These are phyloP conservation scores for Drosophila pandora DNA, from an alignment of 1,140 invertebrate species.

Conservation along the genomic window DNA sequence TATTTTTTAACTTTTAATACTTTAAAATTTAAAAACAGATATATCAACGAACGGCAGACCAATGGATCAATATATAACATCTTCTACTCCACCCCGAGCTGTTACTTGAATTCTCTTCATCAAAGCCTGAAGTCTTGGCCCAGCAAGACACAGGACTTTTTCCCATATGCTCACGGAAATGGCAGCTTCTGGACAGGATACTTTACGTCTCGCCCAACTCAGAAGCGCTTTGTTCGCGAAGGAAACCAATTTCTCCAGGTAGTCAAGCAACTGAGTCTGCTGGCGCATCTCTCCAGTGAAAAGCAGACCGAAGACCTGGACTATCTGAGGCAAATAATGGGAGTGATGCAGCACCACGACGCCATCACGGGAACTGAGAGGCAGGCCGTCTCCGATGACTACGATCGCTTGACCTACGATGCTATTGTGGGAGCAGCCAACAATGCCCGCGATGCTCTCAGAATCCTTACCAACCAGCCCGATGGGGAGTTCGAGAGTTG, in stretches of 20 bases:
- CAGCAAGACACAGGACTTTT: slow-evolving; percentile 93
- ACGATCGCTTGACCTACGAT: slow-evolving; percentile 84
- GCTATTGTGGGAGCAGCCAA: slow-evolving; percentile 47
- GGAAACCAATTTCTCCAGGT: slow-evolving; percentile 92
- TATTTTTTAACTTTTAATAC: not conserved
- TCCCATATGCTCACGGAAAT: slow-evolving; percentile 94
- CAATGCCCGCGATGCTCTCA: slow-evolving; percentile 65
- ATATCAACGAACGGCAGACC: slow-evolving; percentile 86
- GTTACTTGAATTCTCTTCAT: slow-evolving; percentile 94
- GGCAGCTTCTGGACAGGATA: slow-evolving; percentile 98
- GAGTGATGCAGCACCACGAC: slow-evolving; percentile 96
- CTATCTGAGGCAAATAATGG: slow-evolving; percentile 85
- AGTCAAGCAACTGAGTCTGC: slow-evolving; percentile 85
- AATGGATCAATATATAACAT: slow-evolving; percentile 86
- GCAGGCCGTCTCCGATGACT: slow-evolving; percentile 94
- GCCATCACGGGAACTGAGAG: slow-evolving; percentile 95
- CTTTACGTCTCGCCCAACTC: slow-evolving; percentile 94
- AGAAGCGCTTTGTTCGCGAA: slow-evolving; percentile 91
- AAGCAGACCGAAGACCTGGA: slow-evolving; percentile 70
- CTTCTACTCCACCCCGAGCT: slow-evolving; percentile 90
- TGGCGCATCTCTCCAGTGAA: slow-evolving; percentile 58
- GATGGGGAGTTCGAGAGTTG: slow-evolving; percentile 85
- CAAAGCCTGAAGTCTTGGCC: slow-evolving; percentile 87
- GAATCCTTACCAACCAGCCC: slow-evolving; percentile 84
- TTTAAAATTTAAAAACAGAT: not conserved